Base-by-base conservation (phyloP, 2,797 vertebrate genomes). In the Microctenopoma lineatum region DNA sequence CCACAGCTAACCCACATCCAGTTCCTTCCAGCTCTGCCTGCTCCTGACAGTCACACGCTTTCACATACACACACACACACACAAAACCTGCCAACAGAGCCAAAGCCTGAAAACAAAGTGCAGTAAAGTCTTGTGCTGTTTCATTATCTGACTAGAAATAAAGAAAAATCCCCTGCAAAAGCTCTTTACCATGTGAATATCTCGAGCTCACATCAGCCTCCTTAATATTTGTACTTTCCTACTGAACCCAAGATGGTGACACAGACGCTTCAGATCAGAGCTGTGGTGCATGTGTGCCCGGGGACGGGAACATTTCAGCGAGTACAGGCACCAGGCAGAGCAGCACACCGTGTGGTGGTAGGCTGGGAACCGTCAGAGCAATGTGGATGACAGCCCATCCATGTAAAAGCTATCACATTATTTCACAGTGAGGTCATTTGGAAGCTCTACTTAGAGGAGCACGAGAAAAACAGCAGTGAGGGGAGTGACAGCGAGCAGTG, bases 321-420 rank as follows among this genome's bases (percentile, higher is more conserved):
- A 16, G 36, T 10, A 38, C 36, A 38, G 36, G 9, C 32, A 34
- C 41, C 41, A 16, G 15, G 41, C 41, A 16, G 41, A 44, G 15
- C 41, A 44, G 41, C 15, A 2, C 0, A 6, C 41, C 4, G 41
- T 42, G 15, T 7, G 41, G 36, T 54, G 55, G 72, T 36, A 21
- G 45, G 50, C 61, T 69, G 52, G 59, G 59, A 56, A 36, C 45
- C 54, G 46, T 70, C 59, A 50, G 59, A 3, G 42, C 54, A 44
- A 62, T 50, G 57, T 70, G 50, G 66, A 83, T 53, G 66, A 68
- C 68, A 75, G 72, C 42, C 79, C 66, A 26, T 21, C 61, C 15
- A 77, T 69, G 76, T 76, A 59, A 80, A 85, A 85, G 77, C 69
- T 21, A 75, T 80, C 55, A 75, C 74, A 83, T 75, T 67, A 80